These are phyloP conservation scores for human (Homo sapiens) DNA, from an alignment of 2,113 vertebrate genomes.

Conservation along the genomic window DNA sequence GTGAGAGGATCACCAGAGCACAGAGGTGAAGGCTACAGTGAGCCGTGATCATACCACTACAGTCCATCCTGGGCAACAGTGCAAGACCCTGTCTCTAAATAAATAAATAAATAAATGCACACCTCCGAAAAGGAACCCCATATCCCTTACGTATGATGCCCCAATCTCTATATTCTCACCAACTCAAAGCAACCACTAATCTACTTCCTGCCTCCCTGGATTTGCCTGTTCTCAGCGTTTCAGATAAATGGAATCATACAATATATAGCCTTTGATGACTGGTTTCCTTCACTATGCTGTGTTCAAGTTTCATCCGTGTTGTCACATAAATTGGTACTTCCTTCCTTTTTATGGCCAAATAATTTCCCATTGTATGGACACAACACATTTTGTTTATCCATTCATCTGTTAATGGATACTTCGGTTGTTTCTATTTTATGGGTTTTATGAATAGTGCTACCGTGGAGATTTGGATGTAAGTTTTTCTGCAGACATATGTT, in stretches of 20 bases:
- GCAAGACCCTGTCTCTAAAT: no score
- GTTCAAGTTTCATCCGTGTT: not conserved
- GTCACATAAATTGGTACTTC: not conserved
- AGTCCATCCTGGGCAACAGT: no score
- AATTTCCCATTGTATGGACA: not conserved
- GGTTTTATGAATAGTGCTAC: not conserved
- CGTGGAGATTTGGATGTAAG: not conserved
- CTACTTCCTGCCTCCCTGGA: not conserved
- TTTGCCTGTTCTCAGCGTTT: not conserved
- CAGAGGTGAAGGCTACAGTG: no score
- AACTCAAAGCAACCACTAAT: not conserved
- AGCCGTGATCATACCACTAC: no score
- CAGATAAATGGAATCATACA: not conserved
- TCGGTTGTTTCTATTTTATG: not conserved
- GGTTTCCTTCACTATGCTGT: not conserved
- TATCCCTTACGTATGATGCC: no score
- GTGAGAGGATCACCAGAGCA: no score
- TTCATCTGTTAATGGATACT: not conserved
- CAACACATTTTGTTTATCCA: not conserved
- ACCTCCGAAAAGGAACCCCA: not conserved
- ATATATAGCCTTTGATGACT: not conserved
- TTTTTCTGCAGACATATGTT: not conserved
- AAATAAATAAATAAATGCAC: no score
- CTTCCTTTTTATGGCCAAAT: not conserved
- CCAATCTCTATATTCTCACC: not conserved